A percentile compares a stretch with the other conserved stretches of the same genome.
Evolutionary conservation across 2,797 vertebrate species (phyloP).

Genomic region (Ceryle rudis): DNA sequence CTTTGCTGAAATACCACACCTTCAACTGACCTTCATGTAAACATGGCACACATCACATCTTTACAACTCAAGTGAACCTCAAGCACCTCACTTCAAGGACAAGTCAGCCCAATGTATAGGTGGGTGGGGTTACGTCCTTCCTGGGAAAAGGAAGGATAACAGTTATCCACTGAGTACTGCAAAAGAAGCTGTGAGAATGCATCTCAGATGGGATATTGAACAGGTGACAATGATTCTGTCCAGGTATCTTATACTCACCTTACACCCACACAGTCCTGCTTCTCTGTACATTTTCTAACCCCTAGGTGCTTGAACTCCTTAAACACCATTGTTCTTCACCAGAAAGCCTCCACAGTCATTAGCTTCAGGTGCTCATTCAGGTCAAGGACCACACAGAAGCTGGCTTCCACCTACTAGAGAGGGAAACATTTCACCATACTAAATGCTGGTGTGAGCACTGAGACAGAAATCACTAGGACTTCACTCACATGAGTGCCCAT

Average conservation of each 20-base stretch:
- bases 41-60: neutral
- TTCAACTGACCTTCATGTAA: rapidly evolving
- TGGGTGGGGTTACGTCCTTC: neutral
- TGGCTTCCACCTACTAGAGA: neutral
- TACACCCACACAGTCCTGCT: neutral
- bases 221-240: neutral
- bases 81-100: neutral
- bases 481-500: neutral
- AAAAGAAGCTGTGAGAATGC: neutral
- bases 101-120: neutral
- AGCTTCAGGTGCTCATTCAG: neutral
- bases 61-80: neutral
- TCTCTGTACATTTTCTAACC: neutral
- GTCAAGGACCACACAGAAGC: neutral
- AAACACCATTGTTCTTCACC: neutral
- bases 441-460: neutral
- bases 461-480: neutral
- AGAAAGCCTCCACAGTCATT: neutral
- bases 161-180: neutral
- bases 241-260: neutral
- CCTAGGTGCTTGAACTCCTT: neutral
- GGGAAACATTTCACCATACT: neutral
- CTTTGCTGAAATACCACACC: neutral
- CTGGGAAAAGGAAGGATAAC: neutral
- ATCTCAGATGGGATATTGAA: neutral